These are phyloP conservation scores for Pygoscelis antarcticus DNA, from an alignment of 2,113 vertebrate genomes.

Conservation along the genomic window DNA sequence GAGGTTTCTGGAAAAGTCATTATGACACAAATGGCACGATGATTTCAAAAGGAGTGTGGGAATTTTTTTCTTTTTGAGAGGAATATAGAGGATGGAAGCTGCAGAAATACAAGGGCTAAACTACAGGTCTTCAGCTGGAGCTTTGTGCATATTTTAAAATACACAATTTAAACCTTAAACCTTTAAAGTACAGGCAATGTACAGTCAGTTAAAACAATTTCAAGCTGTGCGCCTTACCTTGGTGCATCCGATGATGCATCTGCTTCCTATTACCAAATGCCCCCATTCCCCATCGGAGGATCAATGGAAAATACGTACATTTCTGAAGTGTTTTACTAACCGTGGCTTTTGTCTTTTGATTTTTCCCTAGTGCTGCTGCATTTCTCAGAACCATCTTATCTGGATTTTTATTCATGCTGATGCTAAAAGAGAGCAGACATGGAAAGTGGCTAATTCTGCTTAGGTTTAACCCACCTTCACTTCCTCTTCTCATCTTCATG, in stretches of 20 bases:
- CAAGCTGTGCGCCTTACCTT: not conserved
- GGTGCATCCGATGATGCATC: not conserved
- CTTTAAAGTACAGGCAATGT: not conserved
- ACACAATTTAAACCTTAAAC: not conserved
- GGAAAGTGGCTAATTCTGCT: not conserved
- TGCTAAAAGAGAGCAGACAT: not conserved
- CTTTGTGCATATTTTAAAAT: not conserved
- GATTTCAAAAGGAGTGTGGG: constrained; percentile 3
- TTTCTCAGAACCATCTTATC: not conserved
- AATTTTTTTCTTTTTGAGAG: not conserved
- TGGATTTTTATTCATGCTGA: not conserved
- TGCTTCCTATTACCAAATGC: not conserved
- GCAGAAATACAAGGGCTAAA: not conserved
- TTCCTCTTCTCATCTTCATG: not conserved
- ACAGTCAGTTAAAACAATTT: not conserved
- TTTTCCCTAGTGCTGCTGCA: not conserved
- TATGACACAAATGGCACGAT: not conserved
- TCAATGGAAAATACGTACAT: not conserved
- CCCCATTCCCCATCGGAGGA: not conserved
- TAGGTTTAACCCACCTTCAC: not conserved
- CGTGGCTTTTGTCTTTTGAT: not conserved
- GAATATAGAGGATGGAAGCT: not conserved
- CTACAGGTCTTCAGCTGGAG: not conserved
- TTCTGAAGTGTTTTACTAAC: not conserved
- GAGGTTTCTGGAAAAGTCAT: constrained; percentile 37